A percentile compares a stretch with the other conserved stretches of the same genome.
Evolutionary conservation across 2,797 vertebrate species (phyloP).

Genomic region (Chanos chanos): DNA sequence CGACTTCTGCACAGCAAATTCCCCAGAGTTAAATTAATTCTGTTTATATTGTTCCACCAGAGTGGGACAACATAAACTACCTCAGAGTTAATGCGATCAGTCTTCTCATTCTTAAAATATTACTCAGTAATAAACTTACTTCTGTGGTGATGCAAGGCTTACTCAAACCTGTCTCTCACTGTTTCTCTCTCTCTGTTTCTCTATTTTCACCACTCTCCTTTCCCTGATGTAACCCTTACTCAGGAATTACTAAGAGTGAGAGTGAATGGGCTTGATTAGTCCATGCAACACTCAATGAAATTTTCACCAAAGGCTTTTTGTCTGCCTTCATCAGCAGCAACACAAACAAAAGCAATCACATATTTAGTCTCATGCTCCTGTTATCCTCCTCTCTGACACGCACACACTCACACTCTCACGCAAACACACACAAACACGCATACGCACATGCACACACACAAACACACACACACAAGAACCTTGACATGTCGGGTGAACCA

Average conservation of each 20-base stretch:
- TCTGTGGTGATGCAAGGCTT: slow-evolving; percentile 18
- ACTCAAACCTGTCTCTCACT: not conserved
- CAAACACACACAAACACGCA: not conserved
- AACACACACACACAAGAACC: not conserved
- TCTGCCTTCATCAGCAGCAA: slow-evolving; percentile 24
- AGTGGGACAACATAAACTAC: too few relatives aligned
- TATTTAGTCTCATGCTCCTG: not conserved
- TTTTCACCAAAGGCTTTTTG: slow-evolving; percentile 61
- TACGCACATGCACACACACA: not conserved
- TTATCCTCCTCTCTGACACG: not conserved
- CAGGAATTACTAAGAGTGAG: slow-evolving; percentile 56
- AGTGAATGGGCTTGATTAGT: slow-evolving; percentile 55
- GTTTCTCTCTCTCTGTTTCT: slow-evolving; percentile 13
- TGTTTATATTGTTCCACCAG: too few relatives aligned
- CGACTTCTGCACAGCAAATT: too few relatives aligned
- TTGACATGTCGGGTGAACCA: slow-evolving; percentile 30
- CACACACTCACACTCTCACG: not conserved
- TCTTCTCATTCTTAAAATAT: not conserved
- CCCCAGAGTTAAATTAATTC: too few relatives aligned
- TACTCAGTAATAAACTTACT: not conserved
- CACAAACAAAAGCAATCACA: not conserved
- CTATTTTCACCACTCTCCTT: slow-evolving; percentile 25
- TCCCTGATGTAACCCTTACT: slow-evolving; percentile 71
- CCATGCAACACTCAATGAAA: slow-evolving; percentile 69
- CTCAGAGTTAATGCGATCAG: too few relatives aligned